These are phyloP conservation scores for Hippocampus guttulatus DNA, from an alignment of 2,113 vertebrate species.

Conservation along the genomic window DNA sequence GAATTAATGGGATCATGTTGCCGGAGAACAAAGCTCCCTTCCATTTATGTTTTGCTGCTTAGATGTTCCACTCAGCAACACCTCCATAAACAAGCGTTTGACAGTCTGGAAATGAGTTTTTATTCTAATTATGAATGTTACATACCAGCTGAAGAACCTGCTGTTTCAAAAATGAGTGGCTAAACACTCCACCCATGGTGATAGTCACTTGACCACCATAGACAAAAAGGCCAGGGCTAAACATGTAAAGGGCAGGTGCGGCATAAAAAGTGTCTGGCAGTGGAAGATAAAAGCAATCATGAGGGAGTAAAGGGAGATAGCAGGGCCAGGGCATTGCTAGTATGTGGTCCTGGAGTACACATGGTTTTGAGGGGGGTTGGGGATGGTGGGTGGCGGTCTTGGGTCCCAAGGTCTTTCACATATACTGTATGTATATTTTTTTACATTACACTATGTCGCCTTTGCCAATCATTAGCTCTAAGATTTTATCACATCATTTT, in stretches of 20 bases:
- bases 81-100: conserved; percentile 27
- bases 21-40: conserved; percentile 26
- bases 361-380: neutral
- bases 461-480: neutral
- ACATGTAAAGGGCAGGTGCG: conserved; percentile 64
- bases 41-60: conserved; percentile 39
- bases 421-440: conserved; percentile 15
- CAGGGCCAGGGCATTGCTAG: conserved; percentile 7
- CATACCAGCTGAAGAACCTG: conserved; percentile 32
- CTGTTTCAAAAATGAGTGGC: conserved; percentile 23
- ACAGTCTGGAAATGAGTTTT: conserved; percentile 22
- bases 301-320: conserved; percentile 62
- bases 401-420: neutral
- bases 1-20: conserved; percentile 33
- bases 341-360: conserved; percentile 32
- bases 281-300: conserved; percentile 68
- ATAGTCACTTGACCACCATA: conserved; percentile 48
- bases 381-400: neutral
- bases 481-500: conserved; percentile 18
- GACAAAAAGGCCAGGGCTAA: conserved; percentile 56
- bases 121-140: conserved; percentile 40
- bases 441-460: conserved; percentile 4
- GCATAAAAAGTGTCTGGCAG: conserved; percentile 68
- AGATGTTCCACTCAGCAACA: conserved; percentile 43
- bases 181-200: conserved; percentile 41